Evolutionary conservation across 2,797 vertebrate species (phyloP).

Genomic region (Sebastiscus albofasciatus): DNA sequence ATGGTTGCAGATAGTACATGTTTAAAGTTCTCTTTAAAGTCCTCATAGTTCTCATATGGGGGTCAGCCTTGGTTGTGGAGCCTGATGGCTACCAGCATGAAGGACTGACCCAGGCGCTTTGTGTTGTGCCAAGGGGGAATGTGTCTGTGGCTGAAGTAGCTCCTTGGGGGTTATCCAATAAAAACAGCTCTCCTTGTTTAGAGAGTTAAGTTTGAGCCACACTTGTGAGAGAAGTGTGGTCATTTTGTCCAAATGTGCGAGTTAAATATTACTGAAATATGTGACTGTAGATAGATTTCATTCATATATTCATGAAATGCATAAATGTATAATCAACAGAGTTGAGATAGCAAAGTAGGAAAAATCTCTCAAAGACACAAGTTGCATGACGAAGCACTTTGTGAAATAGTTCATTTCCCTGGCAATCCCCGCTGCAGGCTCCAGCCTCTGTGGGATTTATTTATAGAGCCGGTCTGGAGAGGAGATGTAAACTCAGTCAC

Average conservation of each 20-base stretch:
- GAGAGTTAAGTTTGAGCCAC: not conserved
- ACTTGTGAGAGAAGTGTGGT: not conserved
- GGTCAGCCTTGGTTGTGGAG: too few species aligned
- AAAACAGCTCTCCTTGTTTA: not conserved
- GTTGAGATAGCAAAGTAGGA: constrained; percentile 21
- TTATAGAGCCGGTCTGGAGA: constrained; percentile 71
- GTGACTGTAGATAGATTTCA: constrained; percentile 32
- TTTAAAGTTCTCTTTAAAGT: too few species aligned
- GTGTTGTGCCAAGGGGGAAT: too few species aligned
- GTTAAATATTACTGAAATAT: constrained; percentile 12
- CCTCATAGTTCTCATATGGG: too few species aligned
- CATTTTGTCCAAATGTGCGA: not conserved
- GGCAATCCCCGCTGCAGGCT: constrained; percentile 52
- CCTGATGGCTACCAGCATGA: too few species aligned
- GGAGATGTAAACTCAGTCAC: constrained; percentile 53
- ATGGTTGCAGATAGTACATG: too few species aligned
- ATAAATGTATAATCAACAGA: constrained; percentile 10
- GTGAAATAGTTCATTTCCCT: constrained; percentile 62
- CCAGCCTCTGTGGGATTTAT: constrained; percentile 66
- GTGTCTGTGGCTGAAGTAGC: too few species aligned
- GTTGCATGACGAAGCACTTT: constrained; percentile 77
- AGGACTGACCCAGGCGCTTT: too few species aligned
- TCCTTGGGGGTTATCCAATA: too few species aligned
- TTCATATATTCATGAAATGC: constrained; percentile 42
- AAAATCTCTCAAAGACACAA: constrained; percentile 49